A percentile compares a stretch with the other conserved stretches of the same genome.
These are phyloP conservation scores for Ichneumon xanthorius DNA, from an alignment of 2,888 invertebrate species.

Conservation along the genomic window DNA sequence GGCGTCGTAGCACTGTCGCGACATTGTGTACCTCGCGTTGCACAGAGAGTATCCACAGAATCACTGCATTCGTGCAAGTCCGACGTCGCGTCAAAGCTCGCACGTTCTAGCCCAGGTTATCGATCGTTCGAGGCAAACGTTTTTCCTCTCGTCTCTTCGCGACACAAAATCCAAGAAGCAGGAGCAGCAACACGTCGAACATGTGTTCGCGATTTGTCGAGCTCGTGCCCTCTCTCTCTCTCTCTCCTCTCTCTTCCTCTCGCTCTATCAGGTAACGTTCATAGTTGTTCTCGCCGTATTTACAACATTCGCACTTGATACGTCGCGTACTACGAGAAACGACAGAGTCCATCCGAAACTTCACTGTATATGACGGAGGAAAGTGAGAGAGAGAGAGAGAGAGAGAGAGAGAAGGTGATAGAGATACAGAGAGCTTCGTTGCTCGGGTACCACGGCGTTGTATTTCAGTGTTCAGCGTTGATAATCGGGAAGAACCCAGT, in stretches of 20 bases:
- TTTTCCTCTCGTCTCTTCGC: slow-evolving; percentile 59
- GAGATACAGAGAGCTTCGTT: not conserved
- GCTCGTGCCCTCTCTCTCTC: slow-evolving; percentile 35
- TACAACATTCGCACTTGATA: slow-evolving; percentile 49
- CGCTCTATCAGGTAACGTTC: slow-evolving; percentile 46
- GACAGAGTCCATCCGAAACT: slow-evolving; percentile 43
- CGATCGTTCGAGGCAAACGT: slow-evolving; percentile 70
- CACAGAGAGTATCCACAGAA: not conserved
- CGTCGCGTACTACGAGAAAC: slow-evolving; percentile 28
- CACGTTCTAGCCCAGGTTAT: slow-evolving; percentile 67
- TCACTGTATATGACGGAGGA: slow-evolving; percentile 26
- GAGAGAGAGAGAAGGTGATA: slow-evolving; percentile 8
- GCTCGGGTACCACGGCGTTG: slow-evolving; percentile 59
- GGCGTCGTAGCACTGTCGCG: slow-evolving; percentile 23
- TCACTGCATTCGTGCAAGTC: slow-evolving; percentile 8
- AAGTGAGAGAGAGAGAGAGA: slow-evolving; percentile 13
- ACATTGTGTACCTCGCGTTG: slow-evolving; percentile 2
- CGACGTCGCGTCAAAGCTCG: slow-evolving; percentile 27
- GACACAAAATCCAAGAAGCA: slow-evolving; percentile 25
- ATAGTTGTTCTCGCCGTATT: slow-evolving; percentile 47
- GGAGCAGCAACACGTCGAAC: slow-evolving; percentile 70
- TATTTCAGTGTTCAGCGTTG: slow-evolving; percentile 58
- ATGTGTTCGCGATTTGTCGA: slow-evolving; percentile 70
- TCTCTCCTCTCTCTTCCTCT: slow-evolving; percentile 4
- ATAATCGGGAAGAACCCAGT: slow-evolving; percentile 47